phyloP scores from a whole-genome alignment of 2,888 invertebrate genomes.

The Athalia cordata region DNA sequence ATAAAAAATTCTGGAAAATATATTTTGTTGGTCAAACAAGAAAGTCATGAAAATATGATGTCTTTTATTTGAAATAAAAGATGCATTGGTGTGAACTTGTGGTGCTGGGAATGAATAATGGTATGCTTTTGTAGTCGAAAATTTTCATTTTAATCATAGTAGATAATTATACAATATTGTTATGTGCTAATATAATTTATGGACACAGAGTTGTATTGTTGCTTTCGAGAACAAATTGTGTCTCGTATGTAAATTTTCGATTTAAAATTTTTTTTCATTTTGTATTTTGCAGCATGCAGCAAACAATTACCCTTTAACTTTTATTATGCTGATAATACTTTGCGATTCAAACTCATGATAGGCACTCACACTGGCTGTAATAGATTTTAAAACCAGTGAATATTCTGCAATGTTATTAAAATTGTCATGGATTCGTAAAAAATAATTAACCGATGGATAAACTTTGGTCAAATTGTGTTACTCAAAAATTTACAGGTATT shows the following conservation, averaged over 20 bases:
- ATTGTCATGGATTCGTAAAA: neutral
- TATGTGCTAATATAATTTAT: slow-evolving; percentile 34
- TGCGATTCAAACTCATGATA: slow-evolving; percentile 6
- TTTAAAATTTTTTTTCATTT: neutral
- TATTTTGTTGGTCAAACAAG: neutral
- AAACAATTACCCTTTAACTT: neutral
- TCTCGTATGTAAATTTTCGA: slow-evolving; percentile 10
- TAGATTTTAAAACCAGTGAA: neutral
- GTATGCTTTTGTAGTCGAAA: slow-evolving; percentile 21
- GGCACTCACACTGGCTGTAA: slow-evolving; percentile 1
- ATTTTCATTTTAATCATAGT: slow-evolving; percentile 6
- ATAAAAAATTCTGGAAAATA: neutral
- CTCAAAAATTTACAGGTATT: neutral
- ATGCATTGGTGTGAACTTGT: neutral
- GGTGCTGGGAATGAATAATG: neutral
- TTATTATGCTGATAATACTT: slow-evolving; percentile 26
- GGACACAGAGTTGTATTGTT: slow-evolving; percentile 21
- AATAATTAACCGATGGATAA: neutral
- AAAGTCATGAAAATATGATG: neutral
- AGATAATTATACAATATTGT: slow-evolving; percentile 40
- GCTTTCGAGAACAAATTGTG: slow-evolving; percentile 2
- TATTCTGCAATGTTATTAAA: slow-evolving; percentile 4
- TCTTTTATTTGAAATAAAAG: slow-evolving; percentile 3
- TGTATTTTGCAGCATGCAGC: neutral
- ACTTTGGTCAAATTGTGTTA: slow-evolving; percentile 1